Conservation (phyloP, 2,888 invertebrate genomes). For the Salticus scenicus region DNA sequence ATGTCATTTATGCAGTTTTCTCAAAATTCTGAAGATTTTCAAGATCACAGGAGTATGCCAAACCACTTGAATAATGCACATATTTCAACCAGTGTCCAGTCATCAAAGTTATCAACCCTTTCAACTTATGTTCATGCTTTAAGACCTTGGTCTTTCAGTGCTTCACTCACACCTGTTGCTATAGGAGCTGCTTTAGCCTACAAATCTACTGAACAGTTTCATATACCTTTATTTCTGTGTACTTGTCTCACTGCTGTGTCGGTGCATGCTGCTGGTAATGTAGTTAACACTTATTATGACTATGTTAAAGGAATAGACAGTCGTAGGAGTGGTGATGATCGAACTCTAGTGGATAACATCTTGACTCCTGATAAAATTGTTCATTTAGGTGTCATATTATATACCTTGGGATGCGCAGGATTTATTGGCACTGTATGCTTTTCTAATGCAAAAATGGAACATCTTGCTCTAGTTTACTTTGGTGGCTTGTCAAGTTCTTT, state of each 20-base stretch:
- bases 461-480: constrained; percentile 94
- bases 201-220: constrained; percentile 84
- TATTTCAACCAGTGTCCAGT: neutral
- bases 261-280: constrained; percentile 96
- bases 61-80: constrained; percentile 33
- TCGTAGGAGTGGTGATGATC: constrained; percentile 84
- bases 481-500: constrained; percentile 96
- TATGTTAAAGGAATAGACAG: constrained; percentile 95
- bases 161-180: constrained; percentile 91
- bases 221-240: constrained; percentile 85
- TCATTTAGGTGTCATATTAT: constrained; percentile 90
- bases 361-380: constrained; percentile 89
- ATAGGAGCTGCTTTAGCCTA: constrained; percentile 92
- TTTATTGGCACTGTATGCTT: constrained; percentile 85
- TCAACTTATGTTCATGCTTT: constrained; percentile 87
- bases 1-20: constrained; percentile 50
- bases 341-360: constrained; percentile 95
- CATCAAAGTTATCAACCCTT: constrained; percentile 56
- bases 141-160: constrained; percentile 95
- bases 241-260: constrained; percentile 91
- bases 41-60: constrained; percentile 20
- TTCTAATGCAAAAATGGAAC: constrained; percentile 95
- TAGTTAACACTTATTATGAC: constrained; percentile 97
- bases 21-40: constrained; percentile 34
- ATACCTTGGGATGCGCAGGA: constrained; percentile 89